phyloP scores from a whole-genome alignment of 2,888 invertebrate genomes.

The Stegophylla sp. region DNA sequence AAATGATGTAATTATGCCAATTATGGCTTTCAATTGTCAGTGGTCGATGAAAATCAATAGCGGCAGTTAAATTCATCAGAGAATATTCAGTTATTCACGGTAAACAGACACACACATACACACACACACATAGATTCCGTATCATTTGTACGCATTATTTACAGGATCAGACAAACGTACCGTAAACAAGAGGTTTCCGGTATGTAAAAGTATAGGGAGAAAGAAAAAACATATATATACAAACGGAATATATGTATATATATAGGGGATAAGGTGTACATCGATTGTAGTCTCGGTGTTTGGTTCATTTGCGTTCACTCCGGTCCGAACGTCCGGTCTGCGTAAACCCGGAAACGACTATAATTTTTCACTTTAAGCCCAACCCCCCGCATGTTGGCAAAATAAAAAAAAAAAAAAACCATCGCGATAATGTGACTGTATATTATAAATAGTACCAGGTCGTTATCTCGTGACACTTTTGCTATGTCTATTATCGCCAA shows the following conservation, averaged over 20 bases:
- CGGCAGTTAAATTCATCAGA: background rate
- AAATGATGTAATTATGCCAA: too few relatives aligned
- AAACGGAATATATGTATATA: slow-evolving; percentile 1
- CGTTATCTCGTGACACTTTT: slow-evolving; percentile 46
- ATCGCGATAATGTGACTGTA: slow-evolving; percentile 29
- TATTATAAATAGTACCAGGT: background rate
- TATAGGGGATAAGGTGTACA: slow-evolving; percentile 27
- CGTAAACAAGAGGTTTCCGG: slow-evolving; percentile 58
- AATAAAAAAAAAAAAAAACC: slow-evolving; percentile 35
- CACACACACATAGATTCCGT: background rate
- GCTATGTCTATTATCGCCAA: slow-evolving; percentile 34
- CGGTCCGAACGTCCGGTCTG: slow-evolving; percentile 23
- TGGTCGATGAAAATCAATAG: background rate
- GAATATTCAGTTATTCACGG: slow-evolving; percentile 47
- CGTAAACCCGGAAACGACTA: slow-evolving; percentile 33
- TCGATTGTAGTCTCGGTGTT: slow-evolving; percentile 36
- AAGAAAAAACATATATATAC: slow-evolving; percentile 1
- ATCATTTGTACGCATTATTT: slow-evolving; percentile 52
- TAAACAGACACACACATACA: slow-evolving; percentile 17
- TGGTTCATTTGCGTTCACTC: slow-evolving; percentile 53
- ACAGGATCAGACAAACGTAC: slow-evolving; percentile 50
- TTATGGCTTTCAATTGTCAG: too few relatives aligned
- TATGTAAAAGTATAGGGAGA: slow-evolving; percentile 17
- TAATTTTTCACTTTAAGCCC: slow-evolving; percentile 54
- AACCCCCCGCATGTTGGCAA: background rate